phyloP scores from a whole-genome alignment of 2,113 vertebrate species.

The Thermophis baileyi region DNA sequence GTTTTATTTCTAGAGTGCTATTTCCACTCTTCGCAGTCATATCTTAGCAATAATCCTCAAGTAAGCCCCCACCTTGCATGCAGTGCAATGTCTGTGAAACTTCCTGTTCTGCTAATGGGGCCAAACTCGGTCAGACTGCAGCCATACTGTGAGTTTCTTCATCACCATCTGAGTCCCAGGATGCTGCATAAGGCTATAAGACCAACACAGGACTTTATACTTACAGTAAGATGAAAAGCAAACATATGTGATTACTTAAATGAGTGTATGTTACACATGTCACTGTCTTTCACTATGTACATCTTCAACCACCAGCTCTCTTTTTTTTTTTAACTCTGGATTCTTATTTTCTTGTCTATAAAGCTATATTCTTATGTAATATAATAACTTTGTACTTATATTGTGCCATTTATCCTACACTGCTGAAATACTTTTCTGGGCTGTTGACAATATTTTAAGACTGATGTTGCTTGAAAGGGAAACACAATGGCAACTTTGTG shows the following conservation, averaged over 20 bases:
- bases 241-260: not conserved
- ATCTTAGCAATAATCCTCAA: not conserved
- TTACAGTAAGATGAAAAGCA: not conserved
- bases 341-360: constrained; percentile 29
- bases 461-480: not conserved
- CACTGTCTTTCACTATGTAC: constrained; percentile 31
- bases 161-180: not conserved
- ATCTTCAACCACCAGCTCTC: not conserved
- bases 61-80: not conserved
- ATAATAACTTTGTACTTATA: not conserved
- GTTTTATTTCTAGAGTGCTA: not conserved
- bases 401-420: constrained; percentile 13
- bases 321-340: constrained; percentile 11
- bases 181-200: constrained; percentile 16
- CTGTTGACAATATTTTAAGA: constrained; percentile 7
- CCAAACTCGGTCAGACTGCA: not conserved
- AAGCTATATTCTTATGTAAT: not conserved
- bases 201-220: not conserved
- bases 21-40: not conserved
- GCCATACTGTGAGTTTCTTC: not conserved
- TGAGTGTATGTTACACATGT: not conserved
- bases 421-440: not conserved
- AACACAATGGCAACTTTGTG: not conserved
- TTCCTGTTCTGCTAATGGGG: not conserved
- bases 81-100: not conserved